Evolutionary conservation across 92 coral and sea anemone genomes (phyloP).

Genomic region (Palythoa grandiflora): DNA sequence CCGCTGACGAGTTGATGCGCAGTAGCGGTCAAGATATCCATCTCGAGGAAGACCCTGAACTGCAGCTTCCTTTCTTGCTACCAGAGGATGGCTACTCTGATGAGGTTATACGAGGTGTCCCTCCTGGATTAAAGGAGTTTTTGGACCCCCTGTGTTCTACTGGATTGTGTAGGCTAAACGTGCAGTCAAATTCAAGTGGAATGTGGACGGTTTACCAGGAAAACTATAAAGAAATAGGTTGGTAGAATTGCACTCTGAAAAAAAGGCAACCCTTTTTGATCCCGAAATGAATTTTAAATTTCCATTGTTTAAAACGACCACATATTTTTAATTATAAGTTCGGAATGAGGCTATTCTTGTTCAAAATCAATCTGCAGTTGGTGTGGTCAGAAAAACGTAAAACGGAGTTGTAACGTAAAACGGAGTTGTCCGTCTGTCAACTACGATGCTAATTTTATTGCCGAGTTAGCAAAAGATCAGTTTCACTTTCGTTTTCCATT

Average conservation of each 20-base stretch:
- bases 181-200: slow-evolving; percentile 89
- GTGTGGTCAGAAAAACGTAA: no score
- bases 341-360: no score
- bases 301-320: no score
- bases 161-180: slow-evolving; percentile 87
- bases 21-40: slow-evolving; percentile 90
- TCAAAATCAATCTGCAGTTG: no score
- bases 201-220: slow-evolving; percentile 92
- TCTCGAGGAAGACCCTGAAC: slow-evolving; percentile 95
- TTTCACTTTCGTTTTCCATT: no score
- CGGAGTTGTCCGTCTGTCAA: no score
- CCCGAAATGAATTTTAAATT: background rate
- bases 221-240: slow-evolving; percentile 68
- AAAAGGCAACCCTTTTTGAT: background rate
- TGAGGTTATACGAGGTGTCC: slow-evolving; percentile 96
- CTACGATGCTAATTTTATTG: no score
- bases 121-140: slow-evolving; percentile 93
- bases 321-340: no score
- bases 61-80: slow-evolving; percentile 91
- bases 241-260: background rate
- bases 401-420: no score
- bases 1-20: slow-evolving; percentile 94
- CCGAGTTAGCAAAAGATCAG: no score
- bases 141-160: slow-evolving; percentile 89
- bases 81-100: slow-evolving; percentile 98